A percentile compares a stretch with the other conserved stretches of the same genome.
Evolutionary conservation across 2,113 vertebrate genomes (phyloP).

Genomic region (Arizona elegans): DNA sequence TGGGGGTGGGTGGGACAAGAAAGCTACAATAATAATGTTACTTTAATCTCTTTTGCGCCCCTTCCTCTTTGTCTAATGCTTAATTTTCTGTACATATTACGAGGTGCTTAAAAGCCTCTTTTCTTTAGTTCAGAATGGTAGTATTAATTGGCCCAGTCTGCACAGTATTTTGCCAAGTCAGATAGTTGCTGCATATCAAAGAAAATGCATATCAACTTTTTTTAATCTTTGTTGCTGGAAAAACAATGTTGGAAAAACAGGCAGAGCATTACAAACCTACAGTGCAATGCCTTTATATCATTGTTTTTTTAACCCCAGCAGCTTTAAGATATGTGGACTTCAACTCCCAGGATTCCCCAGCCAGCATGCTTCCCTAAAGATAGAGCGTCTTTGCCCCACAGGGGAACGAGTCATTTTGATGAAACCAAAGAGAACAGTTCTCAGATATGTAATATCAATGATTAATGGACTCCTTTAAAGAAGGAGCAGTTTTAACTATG

Average conservation of each 20-base stretch:
- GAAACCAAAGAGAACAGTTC: slow-evolving; percentile 56
- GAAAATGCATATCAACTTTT: slow-evolving; percentile 8
- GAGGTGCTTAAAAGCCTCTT: neutral
- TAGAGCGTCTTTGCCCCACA: neutral
- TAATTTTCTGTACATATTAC: slow-evolving; percentile 28
- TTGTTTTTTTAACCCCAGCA: neutral
- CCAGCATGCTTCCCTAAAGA: neutral
- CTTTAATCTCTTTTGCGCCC: slow-evolving; percentile 39
- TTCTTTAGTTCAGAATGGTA: slow-evolving; percentile 13
- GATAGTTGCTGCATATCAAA: slow-evolving; percentile 8
- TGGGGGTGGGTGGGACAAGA: neutral
- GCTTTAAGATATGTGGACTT: neutral
- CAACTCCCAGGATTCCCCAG: neutral
- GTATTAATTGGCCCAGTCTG: neutral
- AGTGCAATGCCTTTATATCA: neutral
- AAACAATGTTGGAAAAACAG: slow-evolving; percentile 10
- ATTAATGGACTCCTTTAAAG: slow-evolving; percentile 46
- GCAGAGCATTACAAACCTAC: slow-evolving; percentile 15
- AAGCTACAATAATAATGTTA: slow-evolving; percentile 57
- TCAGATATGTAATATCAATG: slow-evolving; percentile 42
- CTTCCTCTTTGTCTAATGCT: neutral
- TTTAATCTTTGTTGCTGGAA: slow-evolving; percentile 21
- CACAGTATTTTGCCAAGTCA: slow-evolving; percentile 6
- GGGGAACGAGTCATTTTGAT: slow-evolving; percentile 45
- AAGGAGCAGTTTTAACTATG: slow-evolving; percentile 19